Base-by-base conservation (phyloP, 1,140 invertebrate species). In the Megalopta genalis region DNA sequence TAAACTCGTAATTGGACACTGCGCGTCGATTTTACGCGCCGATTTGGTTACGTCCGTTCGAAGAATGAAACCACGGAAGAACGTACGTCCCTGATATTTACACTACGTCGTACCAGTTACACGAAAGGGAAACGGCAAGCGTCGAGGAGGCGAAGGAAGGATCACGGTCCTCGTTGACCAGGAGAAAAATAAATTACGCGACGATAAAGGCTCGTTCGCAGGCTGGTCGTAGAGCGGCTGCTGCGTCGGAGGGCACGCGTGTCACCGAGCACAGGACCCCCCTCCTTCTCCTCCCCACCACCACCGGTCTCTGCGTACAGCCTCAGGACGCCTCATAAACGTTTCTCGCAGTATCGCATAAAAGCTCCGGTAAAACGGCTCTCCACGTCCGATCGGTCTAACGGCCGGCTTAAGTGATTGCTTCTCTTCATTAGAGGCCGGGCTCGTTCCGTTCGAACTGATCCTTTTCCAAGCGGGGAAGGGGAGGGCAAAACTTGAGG, bases 361-460 rank as follows among this genome's bases (percentile, higher is more conserved):
- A 87, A 87, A 84, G 83, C 71, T 52, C 66, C 65, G 83, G 86
- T 86, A 86, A 84, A 86, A 85, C 68, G 65, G 66, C 46, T 77
- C 74, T 72, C 73, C 79, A 70, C 66, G 64, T 75, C 73, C 66
- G 74, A 86, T 77, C 67, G 46, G 70, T 85, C 72, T 75, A 87
- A 85, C 80, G 77, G 80, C 63, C 60, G 37, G 86, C 87, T 89
- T 90, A 91, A 91, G 90, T 91, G 90, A 91, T 91, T 91, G 90
- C 88, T 91, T 91, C 90, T 91, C 89, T 91, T 91, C 90, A 91
- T 90, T 91, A 91, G 83, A 72, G 69, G 69, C 70, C 32, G 63
- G 42, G 59, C 76, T 77, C 66, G 78, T 64, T 64, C 59, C 79
- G 74, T 66, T 77, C 52, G n/a, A 49, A 42, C 16, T 54, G 52